A percentile compares a stretch with the other conserved stretches of the same genome.
These are phyloP conservation scores for Acronicta aceris DNA, from an alignment of 2,888 invertebrate species.

Conservation along the genomic window DNA sequence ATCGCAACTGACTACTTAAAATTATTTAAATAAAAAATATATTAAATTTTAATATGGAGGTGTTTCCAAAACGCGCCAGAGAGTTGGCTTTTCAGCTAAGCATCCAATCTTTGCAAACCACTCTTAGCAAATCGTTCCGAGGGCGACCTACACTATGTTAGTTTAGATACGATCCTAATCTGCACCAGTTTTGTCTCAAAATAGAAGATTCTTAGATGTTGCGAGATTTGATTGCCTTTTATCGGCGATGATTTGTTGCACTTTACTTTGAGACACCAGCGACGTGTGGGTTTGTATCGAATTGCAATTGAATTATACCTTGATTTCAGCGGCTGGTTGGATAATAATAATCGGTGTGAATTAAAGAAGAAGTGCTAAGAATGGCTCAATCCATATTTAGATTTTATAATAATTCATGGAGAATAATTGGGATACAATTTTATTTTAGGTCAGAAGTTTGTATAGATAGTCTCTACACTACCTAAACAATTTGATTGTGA, in stretches of 20 bases:
- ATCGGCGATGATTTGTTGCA: conserved; percentile 34
- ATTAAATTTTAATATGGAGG: background rate
- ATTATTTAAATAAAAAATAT: too few relatives aligned
- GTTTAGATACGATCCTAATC: conserved; percentile 35
- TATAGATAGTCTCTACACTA: too few relatives aligned
- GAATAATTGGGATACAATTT: too few relatives aligned
- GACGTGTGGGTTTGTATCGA: background rate
- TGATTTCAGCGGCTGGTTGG: background rate
- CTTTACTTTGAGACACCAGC: conserved; percentile 18
- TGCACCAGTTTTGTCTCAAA: conserved; percentile 34
- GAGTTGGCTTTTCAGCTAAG: conserved; percentile 36
- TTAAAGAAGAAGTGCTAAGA: too few relatives aligned
- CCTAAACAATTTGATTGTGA: too few relatives aligned
- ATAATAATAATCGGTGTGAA: too few relatives aligned
- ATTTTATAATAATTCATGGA: too few relatives aligned
- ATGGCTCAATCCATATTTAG: too few relatives aligned
- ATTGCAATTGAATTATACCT: background rate
- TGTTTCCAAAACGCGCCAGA: conserved; percentile 18
- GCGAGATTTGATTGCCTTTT: conserved; percentile 22
- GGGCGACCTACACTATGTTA: conserved; percentile 26
- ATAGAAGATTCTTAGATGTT: conserved; percentile 15
- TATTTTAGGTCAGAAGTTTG: too few relatives aligned
- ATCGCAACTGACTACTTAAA: too few relatives aligned
- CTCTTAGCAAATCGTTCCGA: conserved; percentile 38
- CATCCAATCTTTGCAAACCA: conserved; percentile 41